phyloP scores from a whole-genome alignment of 2,888 invertebrate genomes.

The Orgyia antiqua region DNA sequence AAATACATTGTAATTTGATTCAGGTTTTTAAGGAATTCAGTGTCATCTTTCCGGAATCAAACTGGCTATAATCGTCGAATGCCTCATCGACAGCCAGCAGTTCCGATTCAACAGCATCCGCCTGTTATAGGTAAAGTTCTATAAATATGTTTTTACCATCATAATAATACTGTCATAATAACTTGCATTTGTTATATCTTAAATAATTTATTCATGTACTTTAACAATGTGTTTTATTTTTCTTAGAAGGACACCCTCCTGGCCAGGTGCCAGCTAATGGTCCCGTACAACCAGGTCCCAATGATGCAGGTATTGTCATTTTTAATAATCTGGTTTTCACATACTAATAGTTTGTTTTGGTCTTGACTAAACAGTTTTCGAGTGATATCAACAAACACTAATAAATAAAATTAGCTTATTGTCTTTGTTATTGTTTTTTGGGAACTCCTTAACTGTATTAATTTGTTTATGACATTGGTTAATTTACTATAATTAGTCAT shows the following conservation, averaged over 20 bases:
- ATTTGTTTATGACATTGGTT: no score
- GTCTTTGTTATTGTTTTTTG: no score
- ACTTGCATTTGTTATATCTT: no score
- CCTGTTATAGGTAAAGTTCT: slow-evolving; percentile 33
- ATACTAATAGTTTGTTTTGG: neutral
- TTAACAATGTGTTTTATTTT: slow-evolving; percentile 4
- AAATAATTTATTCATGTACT: neutral
- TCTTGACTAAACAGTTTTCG: neutral
- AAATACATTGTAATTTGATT: no score
- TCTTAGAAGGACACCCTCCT: slow-evolving; percentile 20
- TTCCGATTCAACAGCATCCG: slow-evolving; percentile 33
- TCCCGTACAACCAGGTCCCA: slow-evolving; percentile 24
- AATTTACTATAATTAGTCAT: no score
- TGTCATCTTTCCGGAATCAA: slow-evolving; percentile 93
- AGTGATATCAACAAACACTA: neutral
- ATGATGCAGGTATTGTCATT: slow-evolving; percentile 19
- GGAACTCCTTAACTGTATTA: no score
- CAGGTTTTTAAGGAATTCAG: slow-evolving; percentile 91
- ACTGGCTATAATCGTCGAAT: slow-evolving; percentile 86
- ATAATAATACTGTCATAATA: no score
- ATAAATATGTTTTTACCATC: no score
- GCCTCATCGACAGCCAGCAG: slow-evolving; percentile 55
- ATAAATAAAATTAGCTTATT: neutral
- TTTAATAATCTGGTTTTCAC: neutral
- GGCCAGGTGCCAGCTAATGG: slow-evolving; percentile 32